A percentile compares a stretch with the other conserved stretches of the same genome.
Conservation (phyloP, 2,113 vertebrate species). For the Vulpes lagopus region DNA sequence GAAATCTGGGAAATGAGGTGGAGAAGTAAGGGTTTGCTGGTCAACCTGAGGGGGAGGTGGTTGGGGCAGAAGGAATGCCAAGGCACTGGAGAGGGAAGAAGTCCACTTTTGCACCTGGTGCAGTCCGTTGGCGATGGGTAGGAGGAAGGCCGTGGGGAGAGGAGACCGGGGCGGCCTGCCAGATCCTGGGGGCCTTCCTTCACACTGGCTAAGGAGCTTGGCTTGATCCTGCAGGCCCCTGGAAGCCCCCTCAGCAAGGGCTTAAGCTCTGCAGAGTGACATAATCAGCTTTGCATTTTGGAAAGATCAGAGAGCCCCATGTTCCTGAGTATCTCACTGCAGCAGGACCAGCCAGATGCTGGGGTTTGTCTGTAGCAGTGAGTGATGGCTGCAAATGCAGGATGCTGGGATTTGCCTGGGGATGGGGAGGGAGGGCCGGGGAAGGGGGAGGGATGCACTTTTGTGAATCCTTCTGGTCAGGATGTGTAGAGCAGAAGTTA, state of each 20-base stretch:
- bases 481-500: neutral
- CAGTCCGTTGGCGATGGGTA: neutral
- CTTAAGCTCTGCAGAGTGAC: constrained; percentile 39
- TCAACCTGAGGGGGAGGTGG: neutral
- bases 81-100: neutral
- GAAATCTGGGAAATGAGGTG: neutral
- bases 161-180: neutral
- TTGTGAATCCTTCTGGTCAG: neutral
- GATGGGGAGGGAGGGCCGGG: neutral
- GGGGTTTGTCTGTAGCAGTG: neutral
- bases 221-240: neutral
- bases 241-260: neutral
- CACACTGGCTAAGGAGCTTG: neutral
- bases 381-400: constrained; percentile 43
- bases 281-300: constrained; percentile 61
- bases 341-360: constrained; percentile 49
- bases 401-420: neutral
- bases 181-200: neutral
- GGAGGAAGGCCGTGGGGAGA: neutral
- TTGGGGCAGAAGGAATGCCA: fast-evolving
- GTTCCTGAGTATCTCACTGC: neutral
- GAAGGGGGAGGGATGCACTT: neutral
- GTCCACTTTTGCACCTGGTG: neutral
- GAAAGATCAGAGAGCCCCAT: neutral
- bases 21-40: neutral